These are phyloP conservation scores for Ataeniobius toweri DNA, from an alignment of 2,797 vertebrate species.

Conservation along the genomic window DNA sequence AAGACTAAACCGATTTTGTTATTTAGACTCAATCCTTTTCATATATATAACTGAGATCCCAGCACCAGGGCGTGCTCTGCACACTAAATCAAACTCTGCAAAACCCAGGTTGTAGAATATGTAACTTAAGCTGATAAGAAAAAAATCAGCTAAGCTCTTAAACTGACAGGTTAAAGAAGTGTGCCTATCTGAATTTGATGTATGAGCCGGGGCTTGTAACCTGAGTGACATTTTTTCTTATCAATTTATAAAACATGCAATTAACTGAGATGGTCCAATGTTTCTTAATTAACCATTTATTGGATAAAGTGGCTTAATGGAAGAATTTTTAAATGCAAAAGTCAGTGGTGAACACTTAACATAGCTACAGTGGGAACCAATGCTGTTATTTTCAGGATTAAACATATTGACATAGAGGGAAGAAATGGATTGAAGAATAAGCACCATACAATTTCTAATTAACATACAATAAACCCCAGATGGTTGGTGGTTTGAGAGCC, in stretches of 20 bases:
- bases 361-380: slow-evolving; percentile 53
- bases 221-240: slow-evolving; percentile 65
- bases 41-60: slow-evolving; percentile 34
- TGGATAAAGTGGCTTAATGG: slow-evolving; percentile 71
- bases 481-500: slow-evolving; percentile 11
- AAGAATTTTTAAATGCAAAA: slow-evolving; percentile 65
- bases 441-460: slow-evolving; percentile 25
- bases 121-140: slow-evolving; percentile 66
- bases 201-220: slow-evolving; percentile 59
- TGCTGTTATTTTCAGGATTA: slow-evolving; percentile 38
- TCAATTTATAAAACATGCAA: slow-evolving; percentile 76
- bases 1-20: slow-evolving; percentile 47
- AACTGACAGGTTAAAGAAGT: slow-evolving; percentile 61
- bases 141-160: slow-evolving; percentile 57
- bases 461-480: slow-evolving; percentile 17
- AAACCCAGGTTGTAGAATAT: slow-evolving; percentile 34
- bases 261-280: slow-evolving; percentile 69
- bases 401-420: slow-evolving; percentile 45
- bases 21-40: slow-evolving; percentile 40
- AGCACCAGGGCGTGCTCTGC: slow-evolving; percentile 6
- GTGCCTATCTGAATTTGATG: slow-evolving; percentile 61
- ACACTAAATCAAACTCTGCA: slow-evolving; percentile 24
- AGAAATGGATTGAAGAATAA: slow-evolving; percentile 46
- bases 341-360: slow-evolving; percentile 74
- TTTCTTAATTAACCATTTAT: slow-evolving; percentile 73